A percentile compares a stretch with the other conserved stretches of the same genome.
Evolutionary conservation across 1,140 invertebrate genomes (phyloP).

Genomic region (Melitaea cinxia): DNA sequence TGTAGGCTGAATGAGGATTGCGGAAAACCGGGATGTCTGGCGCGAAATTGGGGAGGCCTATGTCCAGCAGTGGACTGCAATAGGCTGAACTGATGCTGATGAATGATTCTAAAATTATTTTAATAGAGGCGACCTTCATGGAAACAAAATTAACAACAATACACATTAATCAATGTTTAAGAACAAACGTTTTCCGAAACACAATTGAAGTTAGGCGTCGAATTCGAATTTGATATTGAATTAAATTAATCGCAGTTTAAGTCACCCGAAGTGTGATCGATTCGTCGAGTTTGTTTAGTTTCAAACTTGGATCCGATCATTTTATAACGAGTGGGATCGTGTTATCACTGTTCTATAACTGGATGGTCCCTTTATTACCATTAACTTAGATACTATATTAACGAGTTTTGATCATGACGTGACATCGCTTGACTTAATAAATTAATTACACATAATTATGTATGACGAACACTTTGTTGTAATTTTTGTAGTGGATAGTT

Average conservation of each 20-base stretch:
- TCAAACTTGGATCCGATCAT: slow-evolving; percentile 1
- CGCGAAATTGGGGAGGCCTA: too few relatives aligned
- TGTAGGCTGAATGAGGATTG: too few relatives aligned
- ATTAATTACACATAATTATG: not conserved
- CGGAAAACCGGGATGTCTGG: too few relatives aligned
- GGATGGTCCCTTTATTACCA: not conserved
- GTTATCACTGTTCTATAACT: slow-evolving; percentile 8
- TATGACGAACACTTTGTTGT: too few relatives aligned
- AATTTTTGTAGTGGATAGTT: too few relatives aligned
- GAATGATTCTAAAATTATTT: too few relatives aligned
- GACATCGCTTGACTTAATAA: not conserved
- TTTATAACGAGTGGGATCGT: not conserved
- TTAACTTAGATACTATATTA: not conserved
- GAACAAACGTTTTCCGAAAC: not conserved
- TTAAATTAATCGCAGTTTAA: not conserved
- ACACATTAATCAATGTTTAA: too few relatives aligned
- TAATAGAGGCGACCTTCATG: too few relatives aligned
- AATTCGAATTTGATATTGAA: slow-evolving; percentile 8
- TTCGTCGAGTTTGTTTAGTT: slow-evolving; percentile 11
- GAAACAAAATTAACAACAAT: too few relatives aligned
- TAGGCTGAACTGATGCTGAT: too few relatives aligned
- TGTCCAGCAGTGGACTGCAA: too few relatives aligned
- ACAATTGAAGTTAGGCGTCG: slow-evolving; percentile 4
- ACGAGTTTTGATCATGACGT: not conserved
- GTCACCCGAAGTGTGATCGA: slow-evolving; percentile 7